Evolutionary conservation across 2,797 vertebrate species (phyloP), one percentile per base, ranked within the genome.

Genomic region (Bradypus variegatus): DNA sequence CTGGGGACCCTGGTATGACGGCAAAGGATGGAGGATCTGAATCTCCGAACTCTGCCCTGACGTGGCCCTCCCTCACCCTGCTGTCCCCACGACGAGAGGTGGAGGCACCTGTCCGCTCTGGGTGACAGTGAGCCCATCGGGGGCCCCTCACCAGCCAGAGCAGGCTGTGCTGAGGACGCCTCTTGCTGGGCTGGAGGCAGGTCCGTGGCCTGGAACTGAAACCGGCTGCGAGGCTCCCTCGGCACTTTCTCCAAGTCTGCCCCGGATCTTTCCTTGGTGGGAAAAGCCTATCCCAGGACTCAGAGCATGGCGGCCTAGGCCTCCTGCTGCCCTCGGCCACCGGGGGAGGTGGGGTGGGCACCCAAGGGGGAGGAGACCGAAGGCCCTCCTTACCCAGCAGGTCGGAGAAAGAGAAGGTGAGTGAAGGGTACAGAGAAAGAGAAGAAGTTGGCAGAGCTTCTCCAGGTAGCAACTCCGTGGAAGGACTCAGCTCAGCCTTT

Each of bases 121-220:
- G 9, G 10, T 18, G 38, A 31, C 2, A 21, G 14, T 23, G 5
- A 82, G n/a, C 6, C 31, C 58, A 13, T 1, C 0, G 21, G n/a
- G n/a, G 45, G 8, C 55, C 6, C 29, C 55, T 53, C 16, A 16
- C 0, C 29, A 58, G 13, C 10, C 6, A 29, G 38, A 3, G 55
- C 10, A 36, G n/a, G 13, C 19, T 4, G 21, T 10, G 6, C 2
- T 31, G n/a, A 45, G 60, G n/a, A 4, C 18, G 48, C 14, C 13
- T 53, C 31, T 23, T 33, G 7, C 27, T 5, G n/a, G 33, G 23
- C 58, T 45, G 45, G 64, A 45, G 41, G 41, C 41, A 45, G 41
- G 41, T 45, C 41, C 41, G 41, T 16, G 53, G 12, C 27, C 27
- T 38, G 18, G 67, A 77, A 21, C 31, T 8, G 13, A 69, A 60